A percentile compares a stretch with the other conserved stretches of the same genome.
Evolutionary conservation across 2,797 vertebrate genomes (phyloP).

Genomic region (Schizothorax lantsangensis): DNA sequence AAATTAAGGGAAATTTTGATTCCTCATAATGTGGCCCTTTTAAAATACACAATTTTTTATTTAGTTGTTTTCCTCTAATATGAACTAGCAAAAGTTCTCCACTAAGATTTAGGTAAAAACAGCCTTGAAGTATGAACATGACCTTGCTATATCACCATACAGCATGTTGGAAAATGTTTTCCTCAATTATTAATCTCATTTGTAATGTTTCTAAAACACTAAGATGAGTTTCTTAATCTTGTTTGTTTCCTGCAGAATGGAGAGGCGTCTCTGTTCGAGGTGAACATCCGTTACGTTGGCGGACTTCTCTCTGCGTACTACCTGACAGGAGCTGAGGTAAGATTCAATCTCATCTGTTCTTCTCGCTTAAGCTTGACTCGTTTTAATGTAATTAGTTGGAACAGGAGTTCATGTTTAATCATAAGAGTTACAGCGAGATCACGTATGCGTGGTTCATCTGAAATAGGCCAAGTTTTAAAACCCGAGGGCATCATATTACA

Average conservation of each 20-base stretch:
- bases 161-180: constrained; percentile 16
- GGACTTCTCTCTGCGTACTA: constrained; percentile 94
- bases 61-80: not conserved
- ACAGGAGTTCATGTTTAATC: not conserved
- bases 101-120: not conserved
- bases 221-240: constrained; percentile 34
- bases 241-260: constrained; percentile 83
- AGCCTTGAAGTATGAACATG: not conserved
- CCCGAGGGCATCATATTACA: constrained; percentile 43
- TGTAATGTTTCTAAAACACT: not conserved
- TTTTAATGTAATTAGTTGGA: not conserved
- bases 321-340: constrained; percentile 96
- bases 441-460: not conserved
- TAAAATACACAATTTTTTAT: not conserved
- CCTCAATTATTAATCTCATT: not conserved
- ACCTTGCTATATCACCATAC: not conserved
- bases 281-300: constrained; percentile 97
- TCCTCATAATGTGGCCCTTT: not conserved
- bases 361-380: not conserved
- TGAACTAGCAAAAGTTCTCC: not conserved
- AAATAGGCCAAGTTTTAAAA: not conserved
- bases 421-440: not conserved
- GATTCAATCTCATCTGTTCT: constrained; percentile 65
- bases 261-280: constrained; percentile 96
- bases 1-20: not conserved